A percentile compares a stretch with the other conserved stretches of the same genome.
Conservation (phyloP, 2,888 invertebrate genomes). For the Thymelicus acteon region DNA sequence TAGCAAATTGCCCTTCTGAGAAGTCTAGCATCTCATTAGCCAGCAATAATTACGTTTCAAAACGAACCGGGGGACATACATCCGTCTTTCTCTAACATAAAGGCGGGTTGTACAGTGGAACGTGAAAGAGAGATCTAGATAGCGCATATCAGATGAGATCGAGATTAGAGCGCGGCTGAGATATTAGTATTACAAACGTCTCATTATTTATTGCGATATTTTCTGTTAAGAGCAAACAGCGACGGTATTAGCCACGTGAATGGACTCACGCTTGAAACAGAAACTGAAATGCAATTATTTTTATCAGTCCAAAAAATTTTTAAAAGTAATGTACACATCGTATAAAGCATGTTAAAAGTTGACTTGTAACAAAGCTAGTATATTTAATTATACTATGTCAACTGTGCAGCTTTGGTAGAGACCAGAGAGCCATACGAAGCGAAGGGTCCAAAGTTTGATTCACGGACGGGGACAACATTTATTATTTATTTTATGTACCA, state of each 20-base stretch:
- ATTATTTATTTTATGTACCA: no score
- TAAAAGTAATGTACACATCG: no score
- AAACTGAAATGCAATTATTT: conserved; percentile 24
- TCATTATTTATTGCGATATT: conserved; percentile 71
- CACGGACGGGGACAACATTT: no score
- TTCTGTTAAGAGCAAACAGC: conserved; percentile 53
- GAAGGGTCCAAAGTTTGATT: no score
- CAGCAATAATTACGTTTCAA: conserved; percentile 67
- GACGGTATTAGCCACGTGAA: conserved; percentile 53
- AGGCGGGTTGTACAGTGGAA: conserved; percentile 51
- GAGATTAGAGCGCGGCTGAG: conserved; percentile 67
- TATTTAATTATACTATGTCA: no score
- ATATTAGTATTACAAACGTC: conserved; percentile 69
- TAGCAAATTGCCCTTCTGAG: conserved; percentile 62
- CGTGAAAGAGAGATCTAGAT: conserved; percentile 73
- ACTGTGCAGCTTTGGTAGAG: no score
- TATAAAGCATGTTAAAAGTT: no score
- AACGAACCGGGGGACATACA: conserved; percentile 58
- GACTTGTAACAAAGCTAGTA: no score
- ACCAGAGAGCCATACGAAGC: no score
- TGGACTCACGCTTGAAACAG: conserved; percentile 43
- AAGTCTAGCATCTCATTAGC: conserved; percentile 64
- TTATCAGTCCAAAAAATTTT: not conserved
- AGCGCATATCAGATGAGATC: conserved; percentile 69
- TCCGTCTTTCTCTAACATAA: conserved; percentile 57